Base-by-base conservation (phyloP, 2,888 invertebrate genomes). In the Volucella zonaria region DNA sequence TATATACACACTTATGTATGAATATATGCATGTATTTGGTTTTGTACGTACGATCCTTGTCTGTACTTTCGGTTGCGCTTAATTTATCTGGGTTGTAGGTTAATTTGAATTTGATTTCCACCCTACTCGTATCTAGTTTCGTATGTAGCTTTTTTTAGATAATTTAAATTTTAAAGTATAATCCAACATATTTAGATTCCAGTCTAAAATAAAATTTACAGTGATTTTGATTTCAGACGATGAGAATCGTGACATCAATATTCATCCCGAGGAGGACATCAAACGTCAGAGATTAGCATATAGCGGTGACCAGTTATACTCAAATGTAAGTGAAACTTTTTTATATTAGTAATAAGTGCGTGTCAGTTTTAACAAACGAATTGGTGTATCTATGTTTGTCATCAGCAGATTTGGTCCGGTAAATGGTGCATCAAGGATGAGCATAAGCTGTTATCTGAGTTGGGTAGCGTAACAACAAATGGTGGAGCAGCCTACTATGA, bases 351-450 rank as follows among this genome's bases (percentile, higher is more conserved):
- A 45, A 47, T 61, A 45, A 47, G n/a, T 54, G n/a, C 1, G 10
- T 49, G 1, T n/a, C 9, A 0, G 9, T 42, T 67, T 42, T 8
- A 40, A 31, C 6, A 31, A 49, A 9, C 8, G 40, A 49, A 42
- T 14, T 45, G 10, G 3, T 43, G 15, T 52, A n/a, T 49, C 49
- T 49, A 4, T 43, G 56, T 68, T 47, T 38, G 52, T 42, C 47
- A 49, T 14, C 12, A 49, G 18, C 81, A 97, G 97, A 95, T 97
- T 87, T 97, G 97, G 94, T 96, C 97, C 87, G 94, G 95, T 86
- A 97, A 97, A 93, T 97, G 97, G 97, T 96, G 96, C 92, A 95
- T 97, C 90, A 97, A 97, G 92, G 97, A 97, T 92, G 97, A 97
- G 90, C 96, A 97, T 93, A 97, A 97, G 92, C 92, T 97, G 66